Percentiles rank a stretch among this genome's conserved stretches.
Conservation (phyloP, 2,113 vertebrate genomes). For the Tetrao urogallus region DNA sequence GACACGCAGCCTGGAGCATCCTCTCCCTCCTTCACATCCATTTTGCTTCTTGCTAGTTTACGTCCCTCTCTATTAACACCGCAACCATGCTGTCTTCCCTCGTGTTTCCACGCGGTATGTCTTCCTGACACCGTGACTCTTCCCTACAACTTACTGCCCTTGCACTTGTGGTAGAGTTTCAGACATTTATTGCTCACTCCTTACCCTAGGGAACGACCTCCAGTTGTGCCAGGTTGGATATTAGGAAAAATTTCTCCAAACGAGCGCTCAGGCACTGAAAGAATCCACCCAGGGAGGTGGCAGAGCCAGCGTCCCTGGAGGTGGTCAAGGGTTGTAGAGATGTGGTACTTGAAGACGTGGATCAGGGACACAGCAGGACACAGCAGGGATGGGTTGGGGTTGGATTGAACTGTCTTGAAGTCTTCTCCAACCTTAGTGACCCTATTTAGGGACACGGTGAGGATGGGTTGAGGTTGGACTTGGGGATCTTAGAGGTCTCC, state of each 20-base stretch:
- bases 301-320: neutral
- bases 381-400: too few relatives aligned
- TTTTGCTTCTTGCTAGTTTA: neutral
- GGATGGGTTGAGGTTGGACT: too few relatives aligned
- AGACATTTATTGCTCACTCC: neutral
- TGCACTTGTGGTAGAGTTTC: rapidly evolving
- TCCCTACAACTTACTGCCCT: neutral
- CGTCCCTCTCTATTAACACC: constrained; percentile 4
- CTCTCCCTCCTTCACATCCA: constrained; percentile 6
- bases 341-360: neutral
- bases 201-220: neutral
- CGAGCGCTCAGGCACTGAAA: neutral
- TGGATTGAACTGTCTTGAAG: too few relatives aligned
- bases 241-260: neutral
- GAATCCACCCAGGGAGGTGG: neutral
- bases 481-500: too few relatives aligned
- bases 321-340: neutral
- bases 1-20: neutral
- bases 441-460: too few relatives aligned
- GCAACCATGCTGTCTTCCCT: rapidly evolving
- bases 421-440: too few relatives aligned
- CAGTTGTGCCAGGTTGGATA: neutral
- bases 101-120: neutral
- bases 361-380: too few relatives aligned
- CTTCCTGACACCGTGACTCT: neutral